Conservation (phyloP, 30 jellyfish, hydroid and myxozoan genomes). For the Pelagia noctiluca region DNA sequence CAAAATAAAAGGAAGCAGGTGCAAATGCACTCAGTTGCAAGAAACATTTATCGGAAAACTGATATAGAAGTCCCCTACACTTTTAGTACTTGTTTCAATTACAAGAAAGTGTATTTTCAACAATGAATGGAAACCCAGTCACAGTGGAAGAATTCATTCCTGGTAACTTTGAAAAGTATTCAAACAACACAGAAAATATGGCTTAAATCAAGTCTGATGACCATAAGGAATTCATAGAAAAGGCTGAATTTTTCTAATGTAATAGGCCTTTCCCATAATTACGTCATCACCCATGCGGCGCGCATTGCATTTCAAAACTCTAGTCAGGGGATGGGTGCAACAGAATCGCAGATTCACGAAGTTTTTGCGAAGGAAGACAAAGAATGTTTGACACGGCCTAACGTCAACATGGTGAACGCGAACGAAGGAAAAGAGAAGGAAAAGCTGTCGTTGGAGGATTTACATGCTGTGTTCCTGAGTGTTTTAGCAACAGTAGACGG, state of each 20-base stretch:
- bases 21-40: constrained; percentile 47
- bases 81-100: not conserved
- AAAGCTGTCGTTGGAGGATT: no score
- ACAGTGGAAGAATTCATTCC: constrained; percentile 45
- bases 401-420: no score
- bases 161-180: constrained; percentile 33
- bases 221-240: constrained; percentile 3
- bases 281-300: no score
- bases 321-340: no score
- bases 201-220: constrained; percentile 7
- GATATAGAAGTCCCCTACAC: not conserved
- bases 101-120: constrained; percentile 19
- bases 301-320: no score
- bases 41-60: not conserved
- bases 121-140: constrained; percentile 34
- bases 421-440: no score
- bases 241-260: constrained; percentile 50
- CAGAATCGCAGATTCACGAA: no score
- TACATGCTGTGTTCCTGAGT: no score
- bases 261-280: no score
- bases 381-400: no score
- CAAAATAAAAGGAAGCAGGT: constrained; percentile 16
- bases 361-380: no score
- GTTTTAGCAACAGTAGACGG: no score
- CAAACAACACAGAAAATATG: constrained; percentile 24